Base-by-base conservation (phyloP, 2,113 vertebrate species). In the Pogonocichla stellata region DNA sequence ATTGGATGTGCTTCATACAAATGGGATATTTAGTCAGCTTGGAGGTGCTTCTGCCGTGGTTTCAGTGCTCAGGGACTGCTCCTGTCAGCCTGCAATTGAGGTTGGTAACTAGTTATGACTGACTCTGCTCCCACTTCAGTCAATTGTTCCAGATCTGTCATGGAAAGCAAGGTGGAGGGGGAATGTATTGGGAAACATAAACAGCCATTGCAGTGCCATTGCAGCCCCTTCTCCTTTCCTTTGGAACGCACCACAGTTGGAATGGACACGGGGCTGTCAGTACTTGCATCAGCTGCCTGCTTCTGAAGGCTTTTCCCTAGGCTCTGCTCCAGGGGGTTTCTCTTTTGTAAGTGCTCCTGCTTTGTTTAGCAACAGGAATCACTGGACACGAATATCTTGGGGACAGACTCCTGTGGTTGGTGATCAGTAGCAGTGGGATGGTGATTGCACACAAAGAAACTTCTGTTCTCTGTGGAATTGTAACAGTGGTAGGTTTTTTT, bases 21-120 rank as follows among this genome's bases (percentile, higher is more conserved):
- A 97, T 97, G 94, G 94, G 80, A n/a, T 95, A 56, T 96, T 96
- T 94, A 95, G 92, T 93, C 72, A 95, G 94, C 84, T 93, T 96
- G 85, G 92, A 96, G 95, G 77, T 80, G 72, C 74, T 91, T 96
- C 93, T 72, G 69, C 60, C 16, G 1, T 47, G 48, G 86, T 86
- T 96, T 96, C 66, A 20, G 72, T 86, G 66, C 85, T 56, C 26
- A 14, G 81, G 48, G 31, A 70, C 69, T 83, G 31, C 75, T 51
- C 47, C 90, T 58, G 36, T 75, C 15, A 25, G 91, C 73, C 89
- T 96, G 96, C 87, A 95, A 70, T 92, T 97, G 95, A 86, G 92
- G 86, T 47, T 56, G 75, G 70, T 96, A 90, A 94, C 71, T 93
- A 60, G 56, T 92, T 70, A 75, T 92, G 91, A 90, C 72, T 96